Evolutionary conservation across 2,113 vertebrate genomes (phyloP), one percentile per base, ranked within the genome.

Genomic region (Calidris pugnax): DNA sequence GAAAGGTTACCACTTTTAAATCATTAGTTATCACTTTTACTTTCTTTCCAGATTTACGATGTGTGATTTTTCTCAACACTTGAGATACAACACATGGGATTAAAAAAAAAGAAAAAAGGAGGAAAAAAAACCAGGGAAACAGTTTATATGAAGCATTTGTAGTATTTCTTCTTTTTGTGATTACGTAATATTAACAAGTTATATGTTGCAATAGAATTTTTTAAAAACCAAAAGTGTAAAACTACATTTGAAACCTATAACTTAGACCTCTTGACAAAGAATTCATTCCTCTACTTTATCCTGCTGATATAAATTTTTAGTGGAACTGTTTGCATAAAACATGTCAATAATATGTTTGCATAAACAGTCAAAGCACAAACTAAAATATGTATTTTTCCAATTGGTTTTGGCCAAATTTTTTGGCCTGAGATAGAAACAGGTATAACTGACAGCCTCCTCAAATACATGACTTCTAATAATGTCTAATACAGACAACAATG

Each of bases 1-100:
- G 89, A 74, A 87, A 74, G 18, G 26, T 80, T 93, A 85, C 56
- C 56, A 67, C 21, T 77, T 85, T 59, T 43, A 90, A 90, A 80
- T 57, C 41, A 80, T 74, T 80, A 94, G 18, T 82, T 87, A 80
- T 19, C 59, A 57, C 28, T 90, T 91, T 85, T 63, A 60, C 27
- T 89, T 87, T 86, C 74, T 91, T 80, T 71, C 72, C 85, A 93
- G 72, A 91, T 90, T 90, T 94, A 83, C 24, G 63, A 41, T 67
- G 53, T 77, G 64, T 87, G 39, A 37, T 39, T 92, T 92, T 82
- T 89, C 77, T 93, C 74, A 89, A 78, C 24, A 82, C 30, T 93
- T 77, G 66, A 87, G 15, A 82, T 50, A 37, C 2, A 84, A 85
- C 20, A 90, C 0, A 48, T 22, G 0, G 45, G 27, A 87, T 68